A percentile compares a stretch with the other conserved stretches of the same genome.
phyloP scores from a whole-genome alignment of 2,797 vertebrate genomes.

The Helarctos malayanus region DNA sequence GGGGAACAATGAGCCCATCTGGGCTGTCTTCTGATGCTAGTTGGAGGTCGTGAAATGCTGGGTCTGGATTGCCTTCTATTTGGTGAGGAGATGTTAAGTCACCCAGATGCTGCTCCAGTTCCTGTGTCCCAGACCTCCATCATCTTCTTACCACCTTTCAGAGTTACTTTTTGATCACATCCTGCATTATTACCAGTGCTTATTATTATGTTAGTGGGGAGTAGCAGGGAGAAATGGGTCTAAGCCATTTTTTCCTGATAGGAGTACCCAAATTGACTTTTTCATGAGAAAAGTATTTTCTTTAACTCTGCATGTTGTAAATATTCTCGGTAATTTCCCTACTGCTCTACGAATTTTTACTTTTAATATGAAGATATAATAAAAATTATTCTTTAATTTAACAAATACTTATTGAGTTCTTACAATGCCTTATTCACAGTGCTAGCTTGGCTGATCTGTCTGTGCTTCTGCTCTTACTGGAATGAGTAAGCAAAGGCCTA shows the following conservation, averaged over 20 bases:
- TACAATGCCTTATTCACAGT: not conserved
- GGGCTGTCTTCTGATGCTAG: not conserved
- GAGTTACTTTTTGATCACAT: not conserved
- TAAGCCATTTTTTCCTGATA: not conserved
- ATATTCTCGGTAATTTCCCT: not conserved
- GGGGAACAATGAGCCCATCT: not conserved
- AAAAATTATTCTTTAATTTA: constrained; percentile 16
- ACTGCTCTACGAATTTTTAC: not conserved
- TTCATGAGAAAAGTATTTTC: not conserved
- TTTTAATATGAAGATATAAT: not conserved
- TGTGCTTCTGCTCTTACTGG: not conserved
- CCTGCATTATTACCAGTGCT: not conserved
- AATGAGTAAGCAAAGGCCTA: not conserved
- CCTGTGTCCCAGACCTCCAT: not conserved
- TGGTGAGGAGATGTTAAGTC: not conserved
- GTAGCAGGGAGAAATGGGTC: not conserved
- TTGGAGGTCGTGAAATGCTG: not conserved
- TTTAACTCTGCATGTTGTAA: not conserved
- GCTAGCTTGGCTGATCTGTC: not conserved
- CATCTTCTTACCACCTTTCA: not conserved
- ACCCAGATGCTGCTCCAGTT: not conserved
- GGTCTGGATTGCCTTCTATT: not conserved
- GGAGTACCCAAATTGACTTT: constrained; percentile 23
- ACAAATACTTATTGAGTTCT: not conserved
- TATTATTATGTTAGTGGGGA: not conserved